Evolutionary conservation across 2,797 vertebrate species (phyloP).

Genomic region (Oophaga sylvatica): DNA sequence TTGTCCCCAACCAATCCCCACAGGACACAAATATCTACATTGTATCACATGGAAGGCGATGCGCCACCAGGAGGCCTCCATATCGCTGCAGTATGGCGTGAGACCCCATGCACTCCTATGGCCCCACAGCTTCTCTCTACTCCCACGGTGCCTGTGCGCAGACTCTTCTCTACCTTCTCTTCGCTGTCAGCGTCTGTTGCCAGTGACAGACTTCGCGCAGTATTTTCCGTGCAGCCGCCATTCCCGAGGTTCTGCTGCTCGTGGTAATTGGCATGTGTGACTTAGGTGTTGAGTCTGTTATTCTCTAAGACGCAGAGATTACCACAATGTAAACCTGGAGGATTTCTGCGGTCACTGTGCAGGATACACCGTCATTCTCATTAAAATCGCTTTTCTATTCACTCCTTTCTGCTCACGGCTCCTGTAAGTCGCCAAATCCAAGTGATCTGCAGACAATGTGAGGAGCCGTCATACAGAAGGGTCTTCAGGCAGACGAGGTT

Average conservation of each 20-base stretch:
- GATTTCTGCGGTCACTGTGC: not conserved
- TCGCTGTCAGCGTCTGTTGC: not conserved
- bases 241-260: not conserved
- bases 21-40: not conserved
- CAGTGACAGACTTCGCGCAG: not conserved
- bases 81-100: too few relatives aligned
- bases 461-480: not conserved
- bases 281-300: slow-evolving; percentile 27
- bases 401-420: not conserved
- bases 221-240: not conserved
- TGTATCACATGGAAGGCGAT: too few relatives aligned
- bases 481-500: not conserved
- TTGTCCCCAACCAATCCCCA: too few relatives aligned
- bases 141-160: not conserved
- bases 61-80: too few relatives aligned
- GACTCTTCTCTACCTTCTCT: not conserved
- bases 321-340: slow-evolving; percentile 26
- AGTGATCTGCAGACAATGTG: not conserved
- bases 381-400: not conserved
- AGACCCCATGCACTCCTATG: too few relatives aligned
- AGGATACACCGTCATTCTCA: slow-evolving; percentile 15
- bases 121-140: not conserved
- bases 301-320: slow-evolving; percentile 2
- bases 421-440: not conserved
- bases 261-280: slow-evolving; percentile 25